Base-by-base conservation (phyloP, 23 tunicate genomes). In the Phallusia fumigata region DNA sequence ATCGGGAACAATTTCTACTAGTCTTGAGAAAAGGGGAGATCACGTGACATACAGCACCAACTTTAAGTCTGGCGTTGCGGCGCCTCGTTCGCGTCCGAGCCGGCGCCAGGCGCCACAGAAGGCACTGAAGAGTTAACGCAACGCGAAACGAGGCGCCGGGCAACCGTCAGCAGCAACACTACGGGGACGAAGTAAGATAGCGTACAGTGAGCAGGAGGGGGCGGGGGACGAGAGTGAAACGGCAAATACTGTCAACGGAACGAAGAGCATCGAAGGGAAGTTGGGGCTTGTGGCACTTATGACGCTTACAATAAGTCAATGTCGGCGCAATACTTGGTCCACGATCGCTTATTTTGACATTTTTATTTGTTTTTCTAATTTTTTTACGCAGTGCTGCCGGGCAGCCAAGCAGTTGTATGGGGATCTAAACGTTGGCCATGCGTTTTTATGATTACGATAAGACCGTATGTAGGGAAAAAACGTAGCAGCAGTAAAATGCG, bases 161-260 rank as follows among this genome's bases (percentile, higher is more conserved):
- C 28, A 24, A 16, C 69, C 69, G 26, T 6, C 69, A 16, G 69
- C 69, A 58, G 69, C 69, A 58, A 58, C 69, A 58, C 28, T 21
- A 58, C 47, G 47, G 47, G 47, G 69, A 58, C 69, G 69, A 58
- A 22, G 26, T 58, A 58, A 22, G 69, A 24, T 22, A 58, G 28
- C 15, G 16, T 58, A 58, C 69, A 58, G 69, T 58, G 69, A 58
- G 69, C 69, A 58, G 15, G 18, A 24, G 69, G 69, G 69, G 69
- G 26, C 13, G 13, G 69, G 69, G 69, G 28, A 6, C 16, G 16
- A 58, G 13, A 16, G 69, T 58, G 69, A 58, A 58, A 58, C 69
- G 69, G 69, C 69, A 58, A n/a, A 58, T 58, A 58, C 69, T 58
- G 69, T 6, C 69, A 24, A 58, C 69, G 69, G 28, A 58, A 24